Base-by-base conservation (phyloP, 2,113 vertebrate species). In the Tinamus guttatus region DNA sequence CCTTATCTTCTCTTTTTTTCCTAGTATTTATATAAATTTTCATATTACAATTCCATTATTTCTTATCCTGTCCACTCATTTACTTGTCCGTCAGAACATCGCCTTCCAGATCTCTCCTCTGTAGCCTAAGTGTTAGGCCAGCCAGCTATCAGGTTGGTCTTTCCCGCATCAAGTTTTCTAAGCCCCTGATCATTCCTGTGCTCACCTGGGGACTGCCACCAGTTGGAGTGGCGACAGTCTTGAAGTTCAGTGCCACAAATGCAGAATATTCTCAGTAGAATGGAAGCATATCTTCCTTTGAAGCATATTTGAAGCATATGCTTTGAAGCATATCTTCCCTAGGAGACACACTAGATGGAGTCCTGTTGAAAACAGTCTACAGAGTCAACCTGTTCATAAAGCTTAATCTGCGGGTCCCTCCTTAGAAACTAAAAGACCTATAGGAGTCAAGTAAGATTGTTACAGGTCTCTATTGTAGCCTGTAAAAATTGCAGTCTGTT, bases 381-480 rank as follows among this genome's bases (percentile, higher is more conserved):
- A 49, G 30, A 82, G 56, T 86, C 68, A 92, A 36, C 6, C 1
- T 0, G 2, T 24, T 79, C 28, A 9, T 9, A 89, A 60, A 71
- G 27, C 78, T 51, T 56, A 41, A 65, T 68, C 92, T 95, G 65
- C 76, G 77, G 69, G 77, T 73, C 47, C 73, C 90, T 92, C 83
- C 92, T 86, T 60, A 88, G 90, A 93, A 91, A 68, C 36, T 83
- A 41, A 8, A 20, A 86, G 79, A 81, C 25, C 69, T 88, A 87
- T 80, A 91, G 43, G 38, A 75, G 19, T 36, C 82, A 84, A 28
- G 52, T 76, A 51, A 73, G 47, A 56, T 87, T 60, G 41, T 24
- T 79, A 28, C 64, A 18, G 24, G 22, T 71, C 41, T 32, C 45
- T 51, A 28, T 41, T 2, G 6, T 24, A 83, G 80, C 12, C 40